These are phyloP conservation scores for Pluvialis apricaria DNA, from an alignment of 2,113 vertebrate species.

Conservation along the genomic window DNA sequence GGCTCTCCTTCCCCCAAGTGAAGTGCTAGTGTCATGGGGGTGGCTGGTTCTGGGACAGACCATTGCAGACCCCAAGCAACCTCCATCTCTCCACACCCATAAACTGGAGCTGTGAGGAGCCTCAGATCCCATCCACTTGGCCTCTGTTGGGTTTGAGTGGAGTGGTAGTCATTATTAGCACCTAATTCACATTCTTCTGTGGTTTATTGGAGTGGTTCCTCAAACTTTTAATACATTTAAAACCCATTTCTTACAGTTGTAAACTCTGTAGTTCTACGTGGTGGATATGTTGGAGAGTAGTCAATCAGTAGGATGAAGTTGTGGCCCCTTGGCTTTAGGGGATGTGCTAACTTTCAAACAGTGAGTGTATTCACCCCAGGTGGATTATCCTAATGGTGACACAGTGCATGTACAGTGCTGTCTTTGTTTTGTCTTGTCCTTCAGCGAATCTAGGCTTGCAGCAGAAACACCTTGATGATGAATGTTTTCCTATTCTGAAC, in stretches of 20 bases:
- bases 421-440: background rate
- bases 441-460: background rate
- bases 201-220: background rate
- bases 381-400: background rate
- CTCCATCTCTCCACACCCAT: background rate
- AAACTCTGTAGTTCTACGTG: background rate
- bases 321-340: background rate
- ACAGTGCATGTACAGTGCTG: background rate
- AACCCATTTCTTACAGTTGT: background rate
- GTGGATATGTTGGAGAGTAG: background rate
- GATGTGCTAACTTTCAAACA: background rate
- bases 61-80: background rate
- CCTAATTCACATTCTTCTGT: background rate
- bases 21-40: background rate
- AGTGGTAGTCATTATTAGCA: background rate
- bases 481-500: background rate
- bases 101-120: background rate
- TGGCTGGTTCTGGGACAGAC: background rate
- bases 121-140: background rate
- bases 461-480: background rate
- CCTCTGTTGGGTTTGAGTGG: background rate
- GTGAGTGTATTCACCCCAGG: too few relatives aligned
- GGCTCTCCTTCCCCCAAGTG: accelerated
- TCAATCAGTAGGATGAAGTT: background rate
- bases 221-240: background rate